Base-by-base conservation (phyloP, 2,888 invertebrate genomes). In the Acleris holmiana region DNA sequence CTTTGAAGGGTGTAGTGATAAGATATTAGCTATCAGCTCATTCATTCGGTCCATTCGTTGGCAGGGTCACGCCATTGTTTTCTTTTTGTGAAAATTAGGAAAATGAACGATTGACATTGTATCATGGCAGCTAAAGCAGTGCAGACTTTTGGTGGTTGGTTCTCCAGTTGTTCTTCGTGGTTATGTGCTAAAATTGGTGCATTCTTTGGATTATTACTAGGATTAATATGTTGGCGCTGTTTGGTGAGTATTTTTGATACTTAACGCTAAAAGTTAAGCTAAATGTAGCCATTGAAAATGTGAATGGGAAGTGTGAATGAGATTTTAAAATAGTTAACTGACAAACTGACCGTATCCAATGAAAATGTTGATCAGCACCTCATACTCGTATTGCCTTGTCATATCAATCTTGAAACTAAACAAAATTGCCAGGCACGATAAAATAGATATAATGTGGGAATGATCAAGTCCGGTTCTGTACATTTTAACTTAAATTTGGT, bases 161-260 rank as follows among this genome's bases (percentile, higher is more conserved):
- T 83, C 82, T 70, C 71, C 70, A 25, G 70, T 76, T 59, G 69
- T 82, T 53, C 59, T 88, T 55, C 71, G 71, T 55, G 79, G 82
- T 53, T 83, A 79, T 56, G 17, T 85, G 41, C 69, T 73, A 8
- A 76, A 81, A 19, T 77, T 75, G 58, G 71, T 76, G 18, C 69
- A 1, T 69, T 79, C 40, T 13, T 86, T 69, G 81, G 76, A 50
- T 84, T 75, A 66, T 85, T 55, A n/a, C n/a, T 40, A 4, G 18
- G 53, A 18, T 41, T 40, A 35, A 10, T 35, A 35, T 35, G 35
- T 8, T 44, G 44, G 10, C 25, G n/a, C 10, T 55, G 17, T 13
- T 41, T 6, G 23, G 55, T 55, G n/a, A 55, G 55, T 55, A 21
- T 35, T 41, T n/a, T 41, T 35, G 13, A 13, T 35, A 35, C 13